phyloP scores from a whole-genome alignment of 2,797 vertebrate genomes.

The Rhinophrynus dorsalis region DNA sequence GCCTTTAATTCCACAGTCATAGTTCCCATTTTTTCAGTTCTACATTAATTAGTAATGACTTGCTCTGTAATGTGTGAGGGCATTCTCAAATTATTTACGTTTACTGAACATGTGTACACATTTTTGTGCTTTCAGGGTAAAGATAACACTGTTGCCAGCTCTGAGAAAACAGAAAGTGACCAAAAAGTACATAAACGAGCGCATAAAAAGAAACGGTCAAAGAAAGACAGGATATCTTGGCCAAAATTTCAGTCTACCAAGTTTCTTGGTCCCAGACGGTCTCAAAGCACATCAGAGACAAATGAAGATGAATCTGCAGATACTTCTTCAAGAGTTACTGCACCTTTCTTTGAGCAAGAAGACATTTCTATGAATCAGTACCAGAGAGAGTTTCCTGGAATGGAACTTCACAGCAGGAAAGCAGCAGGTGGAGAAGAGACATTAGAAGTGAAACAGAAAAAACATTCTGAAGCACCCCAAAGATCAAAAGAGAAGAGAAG shows the following conservation, averaged over 20 bases:
- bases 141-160: conserved; percentile 16
- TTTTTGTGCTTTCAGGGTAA: conserved; percentile 54
- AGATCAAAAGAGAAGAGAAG: conserved; percentile 19
- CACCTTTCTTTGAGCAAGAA: conserved; percentile 73
- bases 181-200: conserved; percentile 69
- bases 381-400: conserved; percentile 70
- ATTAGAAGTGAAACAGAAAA: conserved; percentile 36
- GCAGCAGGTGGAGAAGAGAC: conserved; percentile 53
- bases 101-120: too few relatives aligned
- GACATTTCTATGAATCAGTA: conserved; percentile 64
- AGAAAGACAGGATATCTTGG: conserved; percentile 88
- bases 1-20: too few relatives aligned
- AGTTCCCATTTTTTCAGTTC: too few relatives aligned
- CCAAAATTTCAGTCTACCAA: conserved; percentile 87
- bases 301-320: conserved; percentile 76
- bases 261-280: conserved; percentile 79
- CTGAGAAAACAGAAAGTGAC: conserved; percentile 55
- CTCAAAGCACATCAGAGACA: conserved; percentile 93
- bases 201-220: conserved; percentile 74
- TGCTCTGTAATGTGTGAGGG: too few relatives aligned
- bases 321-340: conserved; percentile 84
- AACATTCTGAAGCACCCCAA: conserved; percentile 12
- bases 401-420: conserved; percentile 74
- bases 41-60: too few relatives aligned
- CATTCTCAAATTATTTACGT: too few relatives aligned